Evolutionary conservation across 2,888 invertebrate genomes (phyloP).

Genomic region (Antitype chi): DNA sequence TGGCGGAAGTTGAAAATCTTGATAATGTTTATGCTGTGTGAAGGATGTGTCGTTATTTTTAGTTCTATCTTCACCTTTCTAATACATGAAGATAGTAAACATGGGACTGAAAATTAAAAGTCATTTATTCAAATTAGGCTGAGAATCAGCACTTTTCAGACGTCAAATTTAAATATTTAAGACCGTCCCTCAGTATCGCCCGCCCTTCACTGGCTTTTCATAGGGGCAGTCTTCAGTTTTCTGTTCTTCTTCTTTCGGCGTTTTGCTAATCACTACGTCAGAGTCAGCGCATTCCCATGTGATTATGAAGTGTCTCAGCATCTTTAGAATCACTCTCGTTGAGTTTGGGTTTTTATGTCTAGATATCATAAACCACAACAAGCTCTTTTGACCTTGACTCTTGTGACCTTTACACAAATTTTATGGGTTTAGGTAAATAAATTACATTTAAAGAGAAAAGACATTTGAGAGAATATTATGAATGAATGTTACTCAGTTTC

Average conservation of each 20-base stretch:
- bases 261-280: not conserved
- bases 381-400: too few relatives aligned
- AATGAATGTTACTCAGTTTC: not conserved
- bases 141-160: too few relatives aligned
- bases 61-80: not conserved
- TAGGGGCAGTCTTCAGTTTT: not conserved
- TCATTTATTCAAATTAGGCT: too few relatives aligned
- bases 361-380: too few relatives aligned
- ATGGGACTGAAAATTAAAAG: too few relatives aligned
- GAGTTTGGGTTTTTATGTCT: too few relatives aligned
- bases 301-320: not conserved
- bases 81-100: not conserved
- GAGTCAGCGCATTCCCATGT: not conserved
- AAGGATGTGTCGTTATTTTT: not conserved
- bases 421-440: not conserved
- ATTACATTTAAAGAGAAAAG: not conserved
- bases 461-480: not conserved
- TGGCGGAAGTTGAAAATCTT: slow-evolving; percentile 20
- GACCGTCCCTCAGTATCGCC: too few relatives aligned
- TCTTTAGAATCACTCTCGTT: not conserved
- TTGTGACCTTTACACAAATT: too few relatives aligned
- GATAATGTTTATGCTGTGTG: not conserved
- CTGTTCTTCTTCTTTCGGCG: not conserved
- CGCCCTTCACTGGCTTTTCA: not conserved
- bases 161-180: too few relatives aligned